Evolutionary conservation across 2,888 invertebrate genomes (phyloP).

Genomic region (Horisme vitalbata): DNA sequence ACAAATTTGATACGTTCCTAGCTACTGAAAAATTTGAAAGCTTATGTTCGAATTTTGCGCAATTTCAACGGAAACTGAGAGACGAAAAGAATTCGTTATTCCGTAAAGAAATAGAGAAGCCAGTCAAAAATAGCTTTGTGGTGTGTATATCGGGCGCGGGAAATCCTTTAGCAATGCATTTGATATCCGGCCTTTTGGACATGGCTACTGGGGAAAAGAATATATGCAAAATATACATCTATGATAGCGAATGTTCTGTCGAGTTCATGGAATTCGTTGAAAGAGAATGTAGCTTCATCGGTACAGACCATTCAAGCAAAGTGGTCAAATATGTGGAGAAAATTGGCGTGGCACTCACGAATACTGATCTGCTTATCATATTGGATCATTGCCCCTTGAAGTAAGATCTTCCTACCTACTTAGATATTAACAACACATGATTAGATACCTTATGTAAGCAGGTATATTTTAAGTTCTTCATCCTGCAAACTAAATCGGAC

Average conservation of each 20-base stretch:
- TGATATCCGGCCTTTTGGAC: slow-evolving; percentile 63
- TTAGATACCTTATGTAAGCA: too few relatives aligned
- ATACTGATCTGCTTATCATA: slow-evolving; percentile 78
- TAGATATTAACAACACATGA: too few relatives aligned
- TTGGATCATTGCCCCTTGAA: slow-evolving; percentile 70
- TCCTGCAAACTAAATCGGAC: too few relatives aligned
- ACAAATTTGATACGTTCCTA: slow-evolving; percentile 66
- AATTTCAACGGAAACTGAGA: slow-evolving; percentile 51
- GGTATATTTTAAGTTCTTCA: too few relatives aligned
- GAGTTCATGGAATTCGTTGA: slow-evolving; percentile 59
- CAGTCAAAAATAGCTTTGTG: slow-evolving; percentile 39
- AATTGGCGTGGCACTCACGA: slow-evolving; percentile 69
- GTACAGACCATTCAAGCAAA: slow-evolving; percentile 50
- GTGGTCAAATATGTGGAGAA: slow-evolving; percentile 64
- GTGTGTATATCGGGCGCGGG: slow-evolving; percentile 66
- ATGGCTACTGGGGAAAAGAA: slow-evolving; percentile 42
- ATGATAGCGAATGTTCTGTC: slow-evolving; percentile 50
- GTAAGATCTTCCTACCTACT: slow-evolving; percentile 40
- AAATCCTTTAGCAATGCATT: slow-evolving; percentile 54
- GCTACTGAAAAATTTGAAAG: slow-evolving; percentile 53
- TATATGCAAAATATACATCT: slow-evolving; percentile 62
- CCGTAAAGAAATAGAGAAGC: slow-evolving; percentile 11
- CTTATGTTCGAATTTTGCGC: slow-evolving; percentile 50
- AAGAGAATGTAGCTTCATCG: slow-evolving; percentile 58
- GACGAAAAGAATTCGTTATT: slow-evolving; percentile 25